Percentiles rank a stretch among this genome's conserved stretches.
Evolutionary conservation across 37 sponge, comb jelly and placozoan species (phyloP).

Genomic region (Ianthella basta): DNA sequence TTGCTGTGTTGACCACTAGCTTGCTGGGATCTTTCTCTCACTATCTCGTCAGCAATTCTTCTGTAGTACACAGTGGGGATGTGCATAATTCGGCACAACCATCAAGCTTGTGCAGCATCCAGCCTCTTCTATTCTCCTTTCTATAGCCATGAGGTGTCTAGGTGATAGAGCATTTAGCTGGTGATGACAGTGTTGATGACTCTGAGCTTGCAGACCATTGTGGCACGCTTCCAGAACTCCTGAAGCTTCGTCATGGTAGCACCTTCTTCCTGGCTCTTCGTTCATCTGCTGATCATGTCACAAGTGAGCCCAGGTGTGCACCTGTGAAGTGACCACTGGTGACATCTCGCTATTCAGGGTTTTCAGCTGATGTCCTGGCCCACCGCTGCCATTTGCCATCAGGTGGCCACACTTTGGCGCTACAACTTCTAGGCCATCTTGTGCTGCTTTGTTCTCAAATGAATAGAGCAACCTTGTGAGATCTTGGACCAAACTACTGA

Average conservation of each 20-base stretch:
- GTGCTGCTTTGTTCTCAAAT: not conserved
- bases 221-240: not conserved
- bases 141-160: too few relatives aligned
- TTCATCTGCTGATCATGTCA: not conserved
- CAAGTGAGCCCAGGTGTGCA: constrained; percentile 1
- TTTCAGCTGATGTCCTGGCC: not conserved
- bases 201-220: too few relatives aligned
- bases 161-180: too few relatives aligned
- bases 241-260: constrained; percentile 14
- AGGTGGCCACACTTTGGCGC: not conserved
- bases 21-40: too few relatives aligned
- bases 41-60: too few relatives aligned
- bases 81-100: too few relatives aligned
- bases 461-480: constrained; percentile 3
- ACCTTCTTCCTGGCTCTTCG: not conserved
- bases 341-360: not conserved
- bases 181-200: too few relatives aligned
- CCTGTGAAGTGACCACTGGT: constrained; percentile 8
- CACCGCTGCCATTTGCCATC: not conserved
- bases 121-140: too few relatives aligned
- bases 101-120: too few relatives aligned
- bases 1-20: too few relatives aligned
- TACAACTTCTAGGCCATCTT: constrained; percentile 6
- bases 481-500: not conserved
- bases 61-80: too few relatives aligned